phyloP scores from a whole-genome alignment of 2,888 invertebrate genomes.

The Caenorhabditis macrosperma region DNA sequence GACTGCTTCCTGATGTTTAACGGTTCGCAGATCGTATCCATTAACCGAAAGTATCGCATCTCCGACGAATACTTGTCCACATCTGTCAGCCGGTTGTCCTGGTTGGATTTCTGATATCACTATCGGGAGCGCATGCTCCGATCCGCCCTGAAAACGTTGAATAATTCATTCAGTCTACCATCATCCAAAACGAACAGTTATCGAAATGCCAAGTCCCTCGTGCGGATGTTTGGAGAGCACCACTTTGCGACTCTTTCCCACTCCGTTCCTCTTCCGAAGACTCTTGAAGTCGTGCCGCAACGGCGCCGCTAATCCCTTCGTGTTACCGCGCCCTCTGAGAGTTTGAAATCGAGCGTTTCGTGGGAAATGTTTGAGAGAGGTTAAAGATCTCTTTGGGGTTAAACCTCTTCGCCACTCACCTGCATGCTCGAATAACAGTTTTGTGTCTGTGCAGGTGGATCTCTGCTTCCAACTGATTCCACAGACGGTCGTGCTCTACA shows the following conservation, averaged over 20 bases:
- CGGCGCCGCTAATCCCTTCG: slow-evolving; percentile 69
- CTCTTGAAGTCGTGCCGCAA: slow-evolving; percentile 59
- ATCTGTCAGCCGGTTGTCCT: slow-evolving; percentile 88
- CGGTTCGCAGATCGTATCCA: slow-evolving; percentile 87
- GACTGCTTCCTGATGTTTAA: slow-evolving; percentile 89
- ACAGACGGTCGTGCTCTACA: slow-evolving; percentile 87
- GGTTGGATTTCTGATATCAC: slow-evolving; percentile 88
- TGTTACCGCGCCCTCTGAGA: slow-evolving; percentile 70
- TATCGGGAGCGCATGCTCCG: slow-evolving; percentile 89
- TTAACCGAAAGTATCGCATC: slow-evolving; percentile 90
- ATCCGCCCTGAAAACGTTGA: slow-evolving; percentile 85
- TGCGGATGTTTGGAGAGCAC: slow-evolving; percentile 86
- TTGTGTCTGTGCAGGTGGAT: slow-evolving; percentile 90
- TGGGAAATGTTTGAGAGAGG: no score
- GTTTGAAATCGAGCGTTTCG: neutral
- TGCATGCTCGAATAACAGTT: slow-evolving; percentile 85
- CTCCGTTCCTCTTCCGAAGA: slow-evolving; percentile 79
- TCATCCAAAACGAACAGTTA: no score
- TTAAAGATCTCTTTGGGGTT: no score
- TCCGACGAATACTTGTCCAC: slow-evolving; percentile 85
- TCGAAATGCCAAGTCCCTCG: slow-evolving; percentile 89
- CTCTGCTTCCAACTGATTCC: slow-evolving; percentile 90
- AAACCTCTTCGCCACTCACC: slow-evolving; percentile 73
- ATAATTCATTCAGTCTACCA: no score
- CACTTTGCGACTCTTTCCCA: slow-evolving; percentile 83